These are phyloP conservation scores for Polyploca ridens DNA, from an alignment of 2,888 invertebrate genomes.

Conservation along the genomic window DNA sequence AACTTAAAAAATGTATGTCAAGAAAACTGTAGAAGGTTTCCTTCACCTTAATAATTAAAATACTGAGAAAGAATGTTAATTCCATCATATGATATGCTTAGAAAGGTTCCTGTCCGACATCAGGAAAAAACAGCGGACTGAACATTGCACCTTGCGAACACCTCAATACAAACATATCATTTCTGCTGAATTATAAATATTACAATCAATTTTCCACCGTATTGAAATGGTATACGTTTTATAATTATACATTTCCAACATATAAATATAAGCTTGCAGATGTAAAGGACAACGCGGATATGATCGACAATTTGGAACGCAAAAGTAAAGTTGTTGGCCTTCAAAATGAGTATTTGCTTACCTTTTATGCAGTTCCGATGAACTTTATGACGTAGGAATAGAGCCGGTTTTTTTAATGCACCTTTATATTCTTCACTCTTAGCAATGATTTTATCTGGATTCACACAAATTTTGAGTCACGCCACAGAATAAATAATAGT, in stretches of 20 bases:
- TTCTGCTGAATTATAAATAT: constrained; percentile 16
- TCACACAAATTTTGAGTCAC: neutral
- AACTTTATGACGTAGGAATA: constrained; percentile 20
- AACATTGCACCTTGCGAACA: constrained; percentile 53
- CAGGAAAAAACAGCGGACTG: constrained; percentile 51
- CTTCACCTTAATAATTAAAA: neutral
- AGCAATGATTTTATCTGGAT: neutral
- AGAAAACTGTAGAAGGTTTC: constrained; percentile 1
- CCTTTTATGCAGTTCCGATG: constrained; percentile 28
- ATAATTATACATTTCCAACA: constrained; percentile 22
- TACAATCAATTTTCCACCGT: constrained; percentile 36
- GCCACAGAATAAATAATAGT: neutral
- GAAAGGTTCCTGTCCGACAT: constrained; percentile 40
- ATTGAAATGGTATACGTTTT: constrained; percentile 35
- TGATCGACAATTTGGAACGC: constrained; percentile 68
- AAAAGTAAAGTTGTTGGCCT: constrained; percentile 71
- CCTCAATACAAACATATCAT: constrained; percentile 34
- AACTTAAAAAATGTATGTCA: neutral
- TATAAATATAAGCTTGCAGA: constrained; percentile 36
- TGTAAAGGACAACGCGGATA: constrained; percentile 66
- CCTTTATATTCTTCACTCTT: too few relatives aligned
- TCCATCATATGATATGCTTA: constrained; percentile 24
- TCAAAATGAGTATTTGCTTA: constrained; percentile 55
- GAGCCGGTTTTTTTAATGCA: neutral
- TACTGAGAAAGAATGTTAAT: constrained; percentile 16